These are phyloP conservation scores for Microctenopoma lineatum DNA, from an alignment of 2,797 vertebrate genomes.

Conservation along the genomic window DNA sequence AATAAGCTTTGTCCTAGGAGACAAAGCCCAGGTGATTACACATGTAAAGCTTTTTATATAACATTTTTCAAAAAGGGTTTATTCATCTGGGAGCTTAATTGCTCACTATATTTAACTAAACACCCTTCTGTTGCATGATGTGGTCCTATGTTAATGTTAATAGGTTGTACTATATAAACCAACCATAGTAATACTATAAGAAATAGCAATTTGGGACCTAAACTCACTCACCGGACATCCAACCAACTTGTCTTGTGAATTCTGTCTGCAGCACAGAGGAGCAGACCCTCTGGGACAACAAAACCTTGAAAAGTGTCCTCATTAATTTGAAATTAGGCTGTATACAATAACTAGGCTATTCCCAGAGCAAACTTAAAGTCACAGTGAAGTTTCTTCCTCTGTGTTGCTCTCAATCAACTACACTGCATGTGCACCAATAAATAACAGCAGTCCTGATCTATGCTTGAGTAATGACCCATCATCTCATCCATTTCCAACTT, in stretches of 20 bases:
- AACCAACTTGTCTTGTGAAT: slow-evolving; percentile 15
- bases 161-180: neutral
- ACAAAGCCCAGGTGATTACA: neutral
- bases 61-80: neutral
- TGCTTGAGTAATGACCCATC: neutral
- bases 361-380: slow-evolving; percentile 50
- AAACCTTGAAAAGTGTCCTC: slow-evolving; percentile 61
- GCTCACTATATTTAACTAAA: neutral
- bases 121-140: neutral
- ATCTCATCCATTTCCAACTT: neutral
- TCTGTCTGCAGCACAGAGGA: slow-evolving; percentile 33
- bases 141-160: neutral
- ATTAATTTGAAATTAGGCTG: slow-evolving; percentile 68
- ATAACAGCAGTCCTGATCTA: neutral
- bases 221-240: slow-evolving; percentile 22
- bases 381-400: slow-evolving; percentile 8
- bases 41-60: too few species aligned
- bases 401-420: slow-evolving; percentile 1
- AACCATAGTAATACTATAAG: slow-evolving; percentile 13
- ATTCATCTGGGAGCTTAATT: neutral
- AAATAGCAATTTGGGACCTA: slow-evolving; percentile 20
- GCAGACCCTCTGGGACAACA: slow-evolving; percentile 37
- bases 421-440: slow-evolving; percentile 16
- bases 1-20: neutral
- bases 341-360: slow-evolving; percentile 67